phyloP scores from a whole-genome alignment of 2,888 invertebrate species.

The Eupithecia pulchellata region DNA sequence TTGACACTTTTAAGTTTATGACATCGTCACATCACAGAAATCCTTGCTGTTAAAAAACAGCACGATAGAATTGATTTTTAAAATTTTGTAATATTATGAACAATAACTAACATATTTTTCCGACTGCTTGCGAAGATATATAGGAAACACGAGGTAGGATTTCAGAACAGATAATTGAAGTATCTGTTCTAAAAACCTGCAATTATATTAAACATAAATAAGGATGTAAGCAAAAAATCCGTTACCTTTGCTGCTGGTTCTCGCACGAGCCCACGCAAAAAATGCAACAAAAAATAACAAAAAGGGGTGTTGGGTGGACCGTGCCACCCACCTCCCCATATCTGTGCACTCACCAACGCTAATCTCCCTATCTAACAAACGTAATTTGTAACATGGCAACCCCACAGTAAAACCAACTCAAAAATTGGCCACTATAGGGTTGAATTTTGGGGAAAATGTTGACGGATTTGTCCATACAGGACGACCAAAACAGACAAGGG shows the following conservation, averaged over 20 bases:
- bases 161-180: no score
- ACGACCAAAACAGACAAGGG: constrained; percentile 77
- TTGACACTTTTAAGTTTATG: no score
- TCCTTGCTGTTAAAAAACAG: no score
- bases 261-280: constrained; percentile 74
- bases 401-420: constrained; percentile 50
- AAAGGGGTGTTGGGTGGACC: constrained; percentile 74
- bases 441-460: constrained; percentile 42
- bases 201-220: neutral
- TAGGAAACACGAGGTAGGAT: no score
- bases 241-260: constrained; percentile 64
- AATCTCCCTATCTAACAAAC: constrained; percentile 77
- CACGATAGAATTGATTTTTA: no score
- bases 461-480: constrained; percentile 60
- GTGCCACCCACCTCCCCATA: constrained; percentile 68
- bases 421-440: constrained; percentile 42
- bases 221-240: constrained; percentile 29
- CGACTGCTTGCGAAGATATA: no score
- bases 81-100: no score
- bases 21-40: no score
- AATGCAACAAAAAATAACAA: constrained; percentile 79
- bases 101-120: no score
- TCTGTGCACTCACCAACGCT: constrained; percentile 82
- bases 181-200: neutral
- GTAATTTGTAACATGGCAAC: constrained; percentile 63